Percentiles rank a stretch among this genome's conserved stretches.
These are phyloP conservation scores for Colossoma macropomum DNA, from an alignment of 2,113 vertebrate genomes.

Conservation along the genomic window DNA sequence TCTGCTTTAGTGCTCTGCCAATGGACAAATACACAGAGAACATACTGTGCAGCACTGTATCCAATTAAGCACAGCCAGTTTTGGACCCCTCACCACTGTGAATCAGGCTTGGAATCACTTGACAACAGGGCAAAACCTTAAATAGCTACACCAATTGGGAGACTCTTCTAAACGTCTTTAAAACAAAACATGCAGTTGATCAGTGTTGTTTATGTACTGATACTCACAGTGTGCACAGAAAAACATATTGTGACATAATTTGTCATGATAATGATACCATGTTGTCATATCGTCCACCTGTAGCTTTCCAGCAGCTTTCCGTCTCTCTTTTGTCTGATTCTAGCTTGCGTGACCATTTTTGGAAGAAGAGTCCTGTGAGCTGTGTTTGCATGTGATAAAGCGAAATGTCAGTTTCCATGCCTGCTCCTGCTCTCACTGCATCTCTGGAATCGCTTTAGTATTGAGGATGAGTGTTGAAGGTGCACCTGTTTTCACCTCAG, in stretches of 20 bases:
- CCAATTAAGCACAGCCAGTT: not conserved
- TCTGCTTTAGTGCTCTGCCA: conserved; percentile 8
- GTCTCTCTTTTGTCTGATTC: conserved; percentile 15
- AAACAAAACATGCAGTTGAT: too few relatives aligned
- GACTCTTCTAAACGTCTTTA: too few relatives aligned
- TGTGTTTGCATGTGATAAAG: conserved; percentile 37
- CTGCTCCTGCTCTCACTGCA: conserved; percentile 17
- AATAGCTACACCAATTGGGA: too few relatives aligned
- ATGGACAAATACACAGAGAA: not conserved
- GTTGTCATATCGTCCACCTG: too few relatives aligned
- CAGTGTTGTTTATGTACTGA: not conserved
- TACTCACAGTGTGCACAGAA: not conserved
- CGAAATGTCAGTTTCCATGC: conserved; percentile 23
- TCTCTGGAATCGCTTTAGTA: not conserved
- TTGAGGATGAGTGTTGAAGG: not conserved
- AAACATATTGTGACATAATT: too few relatives aligned
- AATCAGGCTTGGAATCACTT: too few relatives aligned
- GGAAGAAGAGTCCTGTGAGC: conserved; percentile 15
- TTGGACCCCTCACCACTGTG: too few relatives aligned
- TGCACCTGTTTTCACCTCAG: not conserved
- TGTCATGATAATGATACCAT: too few relatives aligned
- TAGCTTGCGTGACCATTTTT: conserved; percentile 19
- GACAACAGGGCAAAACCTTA: too few relatives aligned
- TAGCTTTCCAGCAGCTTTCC: not conserved
- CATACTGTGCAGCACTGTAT: not conserved